Base-by-base conservation (phyloP, 2,888 invertebrate species). In the Lordiphosa andalusiaca region DNA sequence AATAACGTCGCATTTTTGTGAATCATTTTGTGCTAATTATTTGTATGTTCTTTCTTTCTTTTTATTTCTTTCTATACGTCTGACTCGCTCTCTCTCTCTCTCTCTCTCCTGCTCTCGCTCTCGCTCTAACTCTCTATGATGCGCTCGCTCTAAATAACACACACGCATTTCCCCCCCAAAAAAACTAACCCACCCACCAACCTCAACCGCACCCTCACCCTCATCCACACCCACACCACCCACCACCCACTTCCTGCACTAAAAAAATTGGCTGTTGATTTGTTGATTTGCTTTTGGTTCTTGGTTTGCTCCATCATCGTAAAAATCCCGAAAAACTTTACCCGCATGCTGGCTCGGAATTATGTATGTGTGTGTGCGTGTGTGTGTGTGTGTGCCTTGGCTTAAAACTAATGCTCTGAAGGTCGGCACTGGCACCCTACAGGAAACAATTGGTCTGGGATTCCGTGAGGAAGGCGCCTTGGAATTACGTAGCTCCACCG, bases 401-500 rank as follows among this genome's bases (percentile, higher is more conserved):
- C 48, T 55, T 56, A 58, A 69, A 77, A 86, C 87, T 87, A 87
- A 86, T 87, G 73, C 82, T 84, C 82, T 87, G 80, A 89, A 90
- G 90, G 90, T 90, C 81, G 90, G 90, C 78, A 90, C 90, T 85
- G 92, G 92, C 84, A 90, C 88, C 85, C 88, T 89, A 85, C 90
- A 90, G 88, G 91, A 90, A 88, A 86, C 89, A 68, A 88, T 90
- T 74, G 89, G 88, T 52, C 90, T 92, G 65, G 93, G 92, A 60
- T 93, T 93, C 87, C 91, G 92, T 53, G 93, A 94, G 86, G 95
- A 95, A 89, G 96, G 95, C 78, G 93, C 95, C n/a, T 91, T 94
- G 58, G 96, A 96, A 85, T 89, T 96, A 73, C 92, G 96, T 74
- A 95, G 95, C 55, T 96, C 96, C 65, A 96, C 96, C 10, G 96